Conservation (phyloP, 2,888 invertebrate species). For the Chouioia cunea region DNA sequence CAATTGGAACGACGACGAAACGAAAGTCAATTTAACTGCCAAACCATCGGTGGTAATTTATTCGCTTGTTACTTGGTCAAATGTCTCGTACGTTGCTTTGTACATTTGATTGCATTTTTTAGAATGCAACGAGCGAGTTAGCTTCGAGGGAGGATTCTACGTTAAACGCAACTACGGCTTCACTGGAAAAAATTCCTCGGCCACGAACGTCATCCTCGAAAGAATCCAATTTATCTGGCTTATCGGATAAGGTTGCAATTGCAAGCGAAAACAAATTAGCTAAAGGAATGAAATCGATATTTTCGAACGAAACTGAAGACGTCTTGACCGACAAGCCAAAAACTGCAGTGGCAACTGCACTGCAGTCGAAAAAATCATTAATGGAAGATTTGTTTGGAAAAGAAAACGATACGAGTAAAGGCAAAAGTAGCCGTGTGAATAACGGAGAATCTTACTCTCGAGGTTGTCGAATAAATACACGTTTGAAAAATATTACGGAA, state of each 20-base stretch:
- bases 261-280: slow-evolving; percentile 10
- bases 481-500: no score
- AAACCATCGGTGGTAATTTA: no score
- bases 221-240: neutral
- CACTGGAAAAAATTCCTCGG: slow-evolving; percentile 7
- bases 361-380: slow-evolving; percentile 53
- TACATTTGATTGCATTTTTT: no score
- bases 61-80: no score
- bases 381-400: slow-evolving; percentile 60
- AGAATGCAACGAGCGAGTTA: no score
- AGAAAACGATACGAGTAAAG: slow-evolving; percentile 10
- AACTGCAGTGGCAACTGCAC: slow-evolving; percentile 16
- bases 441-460: slow-evolving; percentile 52
- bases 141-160: slow-evolving; percentile 12
- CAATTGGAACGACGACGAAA: neutral
- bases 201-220: neutral
- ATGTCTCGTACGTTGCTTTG: no score
- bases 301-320: slow-evolving; percentile 46
- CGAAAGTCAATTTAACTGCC: no score
- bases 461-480: slow-evolving; percentile 41
- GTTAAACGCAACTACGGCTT: slow-evolving; percentile 16
- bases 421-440: slow-evolving; percentile 26
- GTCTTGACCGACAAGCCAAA: slow-evolving; percentile 47
- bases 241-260: neutral
- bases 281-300: slow-evolving; percentile 36